These are phyloP conservation scores for Diorhabda sublineata DNA, from an alignment of 1,140 invertebrate genomes.

Conservation along the genomic window DNA sequence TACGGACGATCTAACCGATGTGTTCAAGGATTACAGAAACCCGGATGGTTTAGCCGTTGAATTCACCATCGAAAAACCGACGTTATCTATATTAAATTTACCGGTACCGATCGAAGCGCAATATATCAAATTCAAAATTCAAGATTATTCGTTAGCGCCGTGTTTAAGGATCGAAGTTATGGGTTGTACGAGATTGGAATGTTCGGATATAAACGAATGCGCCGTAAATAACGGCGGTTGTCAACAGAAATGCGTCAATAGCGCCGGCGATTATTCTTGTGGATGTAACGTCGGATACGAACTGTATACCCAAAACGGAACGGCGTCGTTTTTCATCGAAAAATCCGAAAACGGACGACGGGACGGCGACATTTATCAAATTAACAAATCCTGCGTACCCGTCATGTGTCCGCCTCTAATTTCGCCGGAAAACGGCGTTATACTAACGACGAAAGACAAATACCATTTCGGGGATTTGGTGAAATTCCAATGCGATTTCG, in stretches of 20 bases:
- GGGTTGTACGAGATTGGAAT: slow-evolving; percentile 88
- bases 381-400: slow-evolving; percentile 93
- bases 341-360: slow-evolving; percentile 78
- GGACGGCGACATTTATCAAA: slow-evolving; percentile 83
- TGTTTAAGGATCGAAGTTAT: slow-evolving; percentile 90
- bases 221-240: slow-evolving; percentile 85
- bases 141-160: slow-evolving; percentile 83
- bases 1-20: slow-evolving; percentile 82
- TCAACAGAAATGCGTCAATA: slow-evolving; percentile 90
- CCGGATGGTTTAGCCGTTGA: slow-evolving; percentile 89
- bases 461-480: slow-evolving; percentile 90
- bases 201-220: slow-evolving; percentile 91
- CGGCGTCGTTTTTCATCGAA: slow-evolving; percentile 82
- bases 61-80: slow-evolving; percentile 82
- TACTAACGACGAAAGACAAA: slow-evolving; percentile 73
- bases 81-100: slow-evolving; percentile 82
- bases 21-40: slow-evolving; percentile 87
- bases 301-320: slow-evolving; percentile 84
- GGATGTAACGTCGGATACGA: slow-evolving; percentile 90
- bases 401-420: slow-evolving; percentile 79
- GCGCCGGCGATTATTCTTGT: slow-evolving; percentile 81
- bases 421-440: slow-evolving; percentile 84
- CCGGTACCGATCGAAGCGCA: slow-evolving; percentile 89
- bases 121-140: slow-evolving; percentile 82
- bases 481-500: slow-evolving; percentile 92